phyloP scores from a whole-genome alignment of 2,888 invertebrate genomes.

The Cosmia pyralina region DNA sequence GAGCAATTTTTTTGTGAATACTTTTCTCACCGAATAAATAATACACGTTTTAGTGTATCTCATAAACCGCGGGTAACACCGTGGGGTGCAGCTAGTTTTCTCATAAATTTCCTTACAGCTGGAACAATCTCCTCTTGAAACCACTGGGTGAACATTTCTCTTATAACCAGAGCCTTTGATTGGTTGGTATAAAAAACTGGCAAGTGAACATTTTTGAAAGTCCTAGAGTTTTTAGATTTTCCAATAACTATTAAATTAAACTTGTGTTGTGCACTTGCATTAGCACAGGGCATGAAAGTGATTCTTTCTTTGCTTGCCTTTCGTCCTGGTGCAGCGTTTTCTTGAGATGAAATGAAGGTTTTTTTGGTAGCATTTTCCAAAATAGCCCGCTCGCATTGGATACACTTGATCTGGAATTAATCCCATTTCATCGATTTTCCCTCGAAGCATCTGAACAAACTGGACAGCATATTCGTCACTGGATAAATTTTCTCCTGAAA shows the following conservation, averaged over 20 bases:
- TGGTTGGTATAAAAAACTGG: conserved; percentile 1
- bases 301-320: background rate
- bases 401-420: background rate
- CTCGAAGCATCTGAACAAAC: background rate
- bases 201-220: background rate
- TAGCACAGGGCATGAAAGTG: background rate
- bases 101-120: background rate
- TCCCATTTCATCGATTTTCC: background rate
- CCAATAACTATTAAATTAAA: background rate
- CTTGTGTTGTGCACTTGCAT: background rate
- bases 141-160: background rate
- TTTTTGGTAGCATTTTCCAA: background rate
- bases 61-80: too few species aligned
- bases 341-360: background rate
- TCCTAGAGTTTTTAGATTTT: background rate
- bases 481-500: too few species aligned
- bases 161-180: background rate
- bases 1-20: too few species aligned
- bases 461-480: too few species aligned
- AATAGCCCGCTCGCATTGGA: background rate
- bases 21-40: too few species aligned
- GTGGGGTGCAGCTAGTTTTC: too few species aligned
- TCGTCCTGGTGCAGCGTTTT: background rate
- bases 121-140: background rate
- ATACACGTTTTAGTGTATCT: too few species aligned